Evolutionary conservation across 2,797 vertebrate species (phyloP), one percentile per base, ranked within the genome.

Genomic region (Chelon labrosus): DNA sequence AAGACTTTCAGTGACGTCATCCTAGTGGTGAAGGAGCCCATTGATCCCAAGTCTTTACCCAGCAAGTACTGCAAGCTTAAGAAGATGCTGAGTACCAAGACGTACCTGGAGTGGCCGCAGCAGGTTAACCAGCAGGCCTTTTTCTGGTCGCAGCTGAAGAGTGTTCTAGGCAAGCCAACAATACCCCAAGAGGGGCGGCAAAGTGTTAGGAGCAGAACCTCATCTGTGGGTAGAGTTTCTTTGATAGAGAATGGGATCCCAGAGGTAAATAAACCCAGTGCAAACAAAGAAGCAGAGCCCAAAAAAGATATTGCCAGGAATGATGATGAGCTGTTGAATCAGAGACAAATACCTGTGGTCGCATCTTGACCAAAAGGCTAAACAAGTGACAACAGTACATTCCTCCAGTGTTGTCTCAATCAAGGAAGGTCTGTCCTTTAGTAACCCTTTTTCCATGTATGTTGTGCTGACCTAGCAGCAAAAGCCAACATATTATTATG

Each of bases 71-170:
- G 94, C 79, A 94, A 93, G 54, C 93, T 97, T 0, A 95, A 96
- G 82, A 96, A 95, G 85, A 94, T 97, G 94, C 83, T 97, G 65
- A 94, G 85, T 4, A 94, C 89, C 64, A 96, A 94, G 85, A 97
- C 96, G 0, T 97, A 97, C 86, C 86, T 97, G 75, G 96, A 97
- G 87, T 97, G 96, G 96, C 96, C 96, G 0, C 75, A 81, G 10
- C 94, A 97, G 55, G 73, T 75, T 3, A 94, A 85, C 35, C 92
- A 96, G 17, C 94, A 94, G 61, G 77, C 69, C 0, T 97, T 96
- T 70, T 97, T 97, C 88, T 97, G 96, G 96, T 78, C 90, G 0
- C 96, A 97, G 87, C 89, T 97, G 10, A 92, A 55, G 5, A 94
- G 88, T 1, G 94, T 96, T 12, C 75, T 97, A 80, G 96, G 95